Conservation (phyloP, 2,888 invertebrate species). For the Yponomeuta malinellus region DNA sequence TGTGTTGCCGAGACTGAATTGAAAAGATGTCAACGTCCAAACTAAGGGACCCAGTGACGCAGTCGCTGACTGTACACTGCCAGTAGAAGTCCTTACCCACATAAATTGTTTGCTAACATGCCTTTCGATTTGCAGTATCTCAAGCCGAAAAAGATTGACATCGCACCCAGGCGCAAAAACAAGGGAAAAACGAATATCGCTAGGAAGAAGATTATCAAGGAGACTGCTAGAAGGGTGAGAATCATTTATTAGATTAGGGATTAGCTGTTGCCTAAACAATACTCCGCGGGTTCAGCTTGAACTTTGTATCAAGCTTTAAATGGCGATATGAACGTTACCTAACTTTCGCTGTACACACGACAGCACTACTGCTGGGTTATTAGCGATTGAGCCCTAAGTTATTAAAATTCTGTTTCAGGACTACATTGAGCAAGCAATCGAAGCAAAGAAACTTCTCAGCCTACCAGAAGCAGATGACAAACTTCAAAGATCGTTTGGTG, state of each 20-base stretch:
- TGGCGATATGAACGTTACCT: too few species aligned
- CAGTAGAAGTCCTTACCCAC: too few species aligned
- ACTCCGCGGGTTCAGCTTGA: not conserved
- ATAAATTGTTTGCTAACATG: too few species aligned
- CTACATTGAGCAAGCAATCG: slow-evolving; percentile 49
- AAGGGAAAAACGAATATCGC: slow-evolving; percentile 85
- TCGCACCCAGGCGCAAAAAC: slow-evolving; percentile 85
- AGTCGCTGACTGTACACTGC: too few species aligned
- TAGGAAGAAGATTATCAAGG: slow-evolving; percentile 86
- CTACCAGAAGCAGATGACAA: slow-evolving; percentile 36
- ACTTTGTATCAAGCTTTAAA: too few species aligned
- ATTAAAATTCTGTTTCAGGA: slow-evolving; percentile 42
- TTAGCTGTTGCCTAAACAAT: too few species aligned
- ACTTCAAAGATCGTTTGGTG: slow-evolving; percentile 69
- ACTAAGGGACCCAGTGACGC: too few species aligned
- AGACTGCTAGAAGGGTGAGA: slow-evolving; percentile 79
- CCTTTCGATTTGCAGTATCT: slow-evolving; percentile 74
- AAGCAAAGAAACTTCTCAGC: slow-evolving; percentile 47
- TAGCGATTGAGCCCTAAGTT: not conserved
- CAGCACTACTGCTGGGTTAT: not conserved
- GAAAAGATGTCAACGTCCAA: too few species aligned
- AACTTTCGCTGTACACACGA: too few species aligned
- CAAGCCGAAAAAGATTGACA: slow-evolving; percentile 86
- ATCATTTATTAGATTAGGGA: not conserved
- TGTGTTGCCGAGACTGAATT: too few species aligned